Evolutionary conservation across 1,140 invertebrate species (phyloP).

Genomic region (Drosophila rhopaloa): DNA sequence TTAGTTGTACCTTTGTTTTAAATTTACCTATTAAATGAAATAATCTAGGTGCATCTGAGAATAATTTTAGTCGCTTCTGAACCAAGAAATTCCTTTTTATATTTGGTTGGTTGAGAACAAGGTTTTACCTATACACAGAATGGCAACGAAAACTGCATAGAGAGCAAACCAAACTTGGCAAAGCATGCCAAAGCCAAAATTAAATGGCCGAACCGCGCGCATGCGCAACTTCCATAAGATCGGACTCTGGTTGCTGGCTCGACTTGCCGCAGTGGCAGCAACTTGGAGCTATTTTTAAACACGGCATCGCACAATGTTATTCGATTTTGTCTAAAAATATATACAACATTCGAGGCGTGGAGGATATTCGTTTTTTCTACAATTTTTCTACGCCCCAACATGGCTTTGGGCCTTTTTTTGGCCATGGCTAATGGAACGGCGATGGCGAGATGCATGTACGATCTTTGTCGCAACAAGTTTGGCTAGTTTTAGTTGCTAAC

Average conservation of each 20-base stretch:
- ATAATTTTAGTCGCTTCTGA: too few species aligned
- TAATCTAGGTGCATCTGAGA: too few species aligned
- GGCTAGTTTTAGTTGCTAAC: constrained; percentile 53
- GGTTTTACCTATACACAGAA: constrained; percentile 28
- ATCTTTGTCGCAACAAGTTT: constrained; percentile 68
- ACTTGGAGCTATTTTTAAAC: constrained; percentile 70
- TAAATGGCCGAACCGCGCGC: constrained; percentile 44
- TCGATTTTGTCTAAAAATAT: constrained; percentile 72
- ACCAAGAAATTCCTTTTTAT: background rate
- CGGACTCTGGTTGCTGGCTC: constrained; percentile 6
- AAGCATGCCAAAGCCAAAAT: constrained; percentile 38
- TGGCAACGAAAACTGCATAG: background rate
- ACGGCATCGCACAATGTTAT: constrained; percentile 57
- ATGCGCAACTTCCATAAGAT: constrained; percentile 28
- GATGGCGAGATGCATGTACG: constrained; percentile 32
- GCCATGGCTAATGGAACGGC: constrained; percentile 68
- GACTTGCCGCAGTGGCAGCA: constrained; percentile 5
- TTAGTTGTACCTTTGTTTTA: too few species aligned
- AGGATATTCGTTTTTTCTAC: constrained; percentile 44
- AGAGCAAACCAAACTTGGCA: background rate
- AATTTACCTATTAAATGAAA: background rate
- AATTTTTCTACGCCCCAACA: constrained; percentile 62
- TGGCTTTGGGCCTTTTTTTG: constrained; percentile 53
- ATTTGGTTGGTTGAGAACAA: constrained; percentile 20
- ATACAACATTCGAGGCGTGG: constrained; percentile 19